Conservation (phyloP, 2,113 vertebrate genomes). For the Drymodes brunneopygia region DNA sequence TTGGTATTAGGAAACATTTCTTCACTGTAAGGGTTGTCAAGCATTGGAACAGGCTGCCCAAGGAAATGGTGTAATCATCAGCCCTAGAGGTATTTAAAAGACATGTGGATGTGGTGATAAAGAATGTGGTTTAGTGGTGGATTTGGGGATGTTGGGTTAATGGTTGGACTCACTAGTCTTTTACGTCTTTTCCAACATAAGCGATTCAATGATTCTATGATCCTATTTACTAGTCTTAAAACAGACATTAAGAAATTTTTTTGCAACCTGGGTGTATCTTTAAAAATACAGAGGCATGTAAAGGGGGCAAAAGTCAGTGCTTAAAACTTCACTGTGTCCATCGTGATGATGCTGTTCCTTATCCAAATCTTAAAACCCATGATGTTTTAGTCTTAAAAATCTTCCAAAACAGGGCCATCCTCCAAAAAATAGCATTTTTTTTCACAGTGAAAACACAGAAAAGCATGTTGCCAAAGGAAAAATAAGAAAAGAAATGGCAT, state of each 20-base stretch:
- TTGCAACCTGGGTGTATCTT: neutral
- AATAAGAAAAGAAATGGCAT: neutral
- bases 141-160: neutral
- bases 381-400: neutral
- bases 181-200: neutral
- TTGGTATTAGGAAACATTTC: neutral
- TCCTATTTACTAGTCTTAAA: neutral
- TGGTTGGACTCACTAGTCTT: neutral
- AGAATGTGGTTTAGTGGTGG: neutral
- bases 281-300: neutral
- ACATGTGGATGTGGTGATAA: neutral
- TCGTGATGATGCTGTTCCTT: neutral
- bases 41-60: neutral
- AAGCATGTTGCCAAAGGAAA: neutral
- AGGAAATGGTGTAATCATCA: neutral
- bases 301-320: neutral
- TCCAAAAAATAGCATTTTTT: neutral
- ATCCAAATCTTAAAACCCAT: neutral
- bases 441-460: neutral
- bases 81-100: neutral
- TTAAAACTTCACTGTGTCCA: neutral
- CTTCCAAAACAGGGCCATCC: neutral
- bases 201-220: fast-evolving
- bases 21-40: neutral
- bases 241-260: neutral